Conservation (phyloP, 2,113 vertebrate species). For the Bucco capensis region DNA sequence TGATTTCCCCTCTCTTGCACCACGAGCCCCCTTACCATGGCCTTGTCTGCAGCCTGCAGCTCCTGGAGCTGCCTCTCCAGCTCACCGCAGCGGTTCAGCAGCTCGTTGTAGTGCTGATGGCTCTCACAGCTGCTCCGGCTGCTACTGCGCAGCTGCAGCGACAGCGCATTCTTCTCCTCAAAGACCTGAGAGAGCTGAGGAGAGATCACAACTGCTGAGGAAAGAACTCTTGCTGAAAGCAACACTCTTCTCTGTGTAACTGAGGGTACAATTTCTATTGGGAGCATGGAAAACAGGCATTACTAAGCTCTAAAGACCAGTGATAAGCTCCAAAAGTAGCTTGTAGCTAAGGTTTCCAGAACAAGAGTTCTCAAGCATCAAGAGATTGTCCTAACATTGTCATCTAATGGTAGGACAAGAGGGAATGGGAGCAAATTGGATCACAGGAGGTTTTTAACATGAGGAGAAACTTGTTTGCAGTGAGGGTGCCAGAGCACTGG, state of each 20-base stretch:
- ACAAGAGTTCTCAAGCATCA: neutral
- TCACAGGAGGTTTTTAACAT: no score
- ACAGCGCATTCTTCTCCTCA: slow-evolving; percentile 78
- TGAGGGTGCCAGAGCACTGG: no score
- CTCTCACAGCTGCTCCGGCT: slow-evolving; percentile 60
- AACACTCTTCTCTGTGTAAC: neutral
- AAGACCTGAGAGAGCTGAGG: slow-evolving; percentile 79
- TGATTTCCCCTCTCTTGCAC: neutral
- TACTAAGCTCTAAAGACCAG: neutral
- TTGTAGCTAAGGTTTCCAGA: neutral
- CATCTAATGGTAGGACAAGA: no score
- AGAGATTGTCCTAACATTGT: no score
- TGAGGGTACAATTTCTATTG: neutral
- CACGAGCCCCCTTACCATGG: neutral
- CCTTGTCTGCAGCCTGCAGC: slow-evolving; percentile 58
- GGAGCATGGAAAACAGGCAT: fast-evolving
- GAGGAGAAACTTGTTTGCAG: no score
- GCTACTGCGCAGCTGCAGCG: slow-evolving; percentile 69
- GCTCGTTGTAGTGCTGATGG: slow-evolving; percentile 67
- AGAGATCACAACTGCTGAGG: neutral
- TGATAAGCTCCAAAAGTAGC: neutral
- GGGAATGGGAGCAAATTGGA: no score
- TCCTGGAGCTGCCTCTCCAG: slow-evolving; percentile 74
- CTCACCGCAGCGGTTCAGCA: slow-evolving; percentile 61
- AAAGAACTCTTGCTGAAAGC: neutral